These are phyloP conservation scores for Hanleya hanleyi DNA, from an alignment of 2,888 invertebrate species.

Conservation along the genomic window DNA sequence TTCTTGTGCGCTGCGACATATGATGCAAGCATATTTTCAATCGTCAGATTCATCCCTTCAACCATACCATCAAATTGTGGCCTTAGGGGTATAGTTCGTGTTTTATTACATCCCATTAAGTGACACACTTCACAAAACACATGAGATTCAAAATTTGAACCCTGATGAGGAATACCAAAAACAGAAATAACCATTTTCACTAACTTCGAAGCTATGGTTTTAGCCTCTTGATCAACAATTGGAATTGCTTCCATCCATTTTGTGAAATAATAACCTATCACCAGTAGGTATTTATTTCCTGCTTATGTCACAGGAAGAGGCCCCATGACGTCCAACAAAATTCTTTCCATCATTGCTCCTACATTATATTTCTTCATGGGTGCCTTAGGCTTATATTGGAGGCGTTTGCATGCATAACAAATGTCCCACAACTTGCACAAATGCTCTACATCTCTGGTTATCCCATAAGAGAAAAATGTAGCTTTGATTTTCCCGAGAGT, in stretches of 20 bases:
- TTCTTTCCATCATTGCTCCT: slow-evolving; percentile 25
- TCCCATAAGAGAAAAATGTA: slow-evolving; percentile 12
- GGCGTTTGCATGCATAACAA: slow-evolving; percentile 21
- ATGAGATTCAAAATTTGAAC: slow-evolving; percentile 31
- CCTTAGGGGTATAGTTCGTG: slow-evolving; percentile 28
- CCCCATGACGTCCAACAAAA: slow-evolving; percentile 6
- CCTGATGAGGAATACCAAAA: slow-evolving; percentile 35
- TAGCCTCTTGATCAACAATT: slow-evolving; percentile 32
- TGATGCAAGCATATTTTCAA: slow-evolving; percentile 29
- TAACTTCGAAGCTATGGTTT: slow-evolving; percentile 35
- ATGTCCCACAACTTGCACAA: slow-evolving; percentile 27
- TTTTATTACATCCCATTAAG: slow-evolving; percentile 34
- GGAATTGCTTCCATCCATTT: slow-evolving; percentile 30
- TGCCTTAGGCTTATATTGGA: slow-evolving; percentile 17
- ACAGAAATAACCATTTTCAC: slow-evolving; percentile 27
- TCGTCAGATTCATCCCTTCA: slow-evolving; percentile 29
- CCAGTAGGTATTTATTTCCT: slow-evolving; percentile 23
- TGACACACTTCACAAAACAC: slow-evolving; percentile 34
- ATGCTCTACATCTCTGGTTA: slow-evolving; percentile 19
- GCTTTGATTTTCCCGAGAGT: background rate
- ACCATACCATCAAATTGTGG: slow-evolving; percentile 25
- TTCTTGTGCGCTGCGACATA: slow-evolving; percentile 23
- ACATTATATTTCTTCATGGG: slow-evolving; percentile 23
- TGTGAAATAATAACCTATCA: slow-evolving; percentile 33
- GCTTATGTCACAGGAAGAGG: slow-evolving; percentile 15